Base-by-base conservation (phyloP, 1,140 invertebrate genomes). In the Drosophila yakuba region DNA sequence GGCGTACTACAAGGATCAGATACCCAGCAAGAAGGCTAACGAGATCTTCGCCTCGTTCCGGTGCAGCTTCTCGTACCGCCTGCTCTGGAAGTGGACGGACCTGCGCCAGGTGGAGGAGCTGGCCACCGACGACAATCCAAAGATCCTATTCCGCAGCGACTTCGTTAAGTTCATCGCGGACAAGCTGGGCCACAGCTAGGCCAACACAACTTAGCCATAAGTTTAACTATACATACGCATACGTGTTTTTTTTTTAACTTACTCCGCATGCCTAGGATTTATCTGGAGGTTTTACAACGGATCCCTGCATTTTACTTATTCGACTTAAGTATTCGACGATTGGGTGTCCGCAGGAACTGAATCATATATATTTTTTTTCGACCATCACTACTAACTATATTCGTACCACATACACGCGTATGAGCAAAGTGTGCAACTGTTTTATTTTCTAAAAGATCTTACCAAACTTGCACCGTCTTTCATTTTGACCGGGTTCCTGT, bases 31-130 rank as follows among this genome's bases (percentile, higher is more conserved):
- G 0, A 69, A 82, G 48, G 57, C 55, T 7, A 41, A 43, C 17
- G 78, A 79, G 25, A 72, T 91, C 1, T 91, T 88, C 47, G 76
- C 80, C 39, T 92, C 91, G 43, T 92, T 92, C 39, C 79, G 83
- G 3, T 55, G 68, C 5, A 79, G 78, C 39, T 92, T 78, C 60
- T 36, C 38, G 4, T 62, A 66, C 4, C 81, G 92, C 25, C 44
- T 80, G 39, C 51, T 91, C 17, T 92, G 92, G 92, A 92, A 92
- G 59, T 92, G 92, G 91, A 91, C 90, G 23, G 73, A 83, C 56
- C 68, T 74, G 12, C 54, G 74, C 36, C 92, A 92, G 73, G 92
- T 92, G 45, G 79, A 91, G 11, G 80, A 91, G 62, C 36, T 74
- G 2, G 62, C 88, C 38, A 51, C 56, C 51, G 90, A 86, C 45